Evolutionary conservation across 2,797 vertebrate genomes (phyloP).

Genomic region (Platalea minor): DNA sequence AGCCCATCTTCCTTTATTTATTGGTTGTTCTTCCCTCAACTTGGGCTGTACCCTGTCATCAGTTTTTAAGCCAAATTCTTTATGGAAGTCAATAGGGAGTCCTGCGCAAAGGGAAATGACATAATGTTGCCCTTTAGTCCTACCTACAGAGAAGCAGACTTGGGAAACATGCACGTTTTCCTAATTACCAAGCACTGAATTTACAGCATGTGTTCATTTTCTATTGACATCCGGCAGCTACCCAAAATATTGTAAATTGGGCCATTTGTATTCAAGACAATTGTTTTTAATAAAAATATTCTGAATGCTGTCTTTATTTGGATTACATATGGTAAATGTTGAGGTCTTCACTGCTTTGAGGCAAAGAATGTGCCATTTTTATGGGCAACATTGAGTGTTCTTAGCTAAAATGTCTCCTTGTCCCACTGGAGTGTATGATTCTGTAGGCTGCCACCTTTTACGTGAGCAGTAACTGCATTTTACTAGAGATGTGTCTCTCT

Average conservation of each 20-base stretch:
- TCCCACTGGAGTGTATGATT: neutral
- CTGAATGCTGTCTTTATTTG: constrained; percentile 15
- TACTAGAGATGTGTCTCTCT: neutral
- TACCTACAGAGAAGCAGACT: constrained; percentile 55
- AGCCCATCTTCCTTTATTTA: constrained; percentile 33
- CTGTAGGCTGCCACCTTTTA: neutral
- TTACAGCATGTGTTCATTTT: constrained; percentile 42
- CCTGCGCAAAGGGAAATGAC: constrained; percentile 66
- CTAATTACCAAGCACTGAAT: constrained; percentile 39
- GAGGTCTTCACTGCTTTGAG: constrained; percentile 4
- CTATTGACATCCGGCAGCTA: constrained; percentile 37
- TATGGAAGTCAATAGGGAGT: constrained; percentile 45
- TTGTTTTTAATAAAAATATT: constrained; percentile 47
- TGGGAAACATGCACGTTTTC: constrained; percentile 27
- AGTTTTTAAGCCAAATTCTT: constrained; percentile 37
- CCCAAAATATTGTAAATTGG: neutral
- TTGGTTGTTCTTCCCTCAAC: neutral
- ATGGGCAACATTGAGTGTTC: neutral
- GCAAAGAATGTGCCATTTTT: constrained; percentile 21
- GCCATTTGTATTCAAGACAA: neutral
- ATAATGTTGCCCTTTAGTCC: constrained; percentile 50
- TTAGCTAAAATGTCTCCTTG: neutral
- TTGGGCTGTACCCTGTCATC: constrained; percentile 29
- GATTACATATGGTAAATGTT: neutral
- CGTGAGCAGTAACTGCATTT: neutral